phyloP scores from a whole-genome alignment of 1,140 invertebrate genomes.

The Aphelenchoides fujianensis region DNA sequence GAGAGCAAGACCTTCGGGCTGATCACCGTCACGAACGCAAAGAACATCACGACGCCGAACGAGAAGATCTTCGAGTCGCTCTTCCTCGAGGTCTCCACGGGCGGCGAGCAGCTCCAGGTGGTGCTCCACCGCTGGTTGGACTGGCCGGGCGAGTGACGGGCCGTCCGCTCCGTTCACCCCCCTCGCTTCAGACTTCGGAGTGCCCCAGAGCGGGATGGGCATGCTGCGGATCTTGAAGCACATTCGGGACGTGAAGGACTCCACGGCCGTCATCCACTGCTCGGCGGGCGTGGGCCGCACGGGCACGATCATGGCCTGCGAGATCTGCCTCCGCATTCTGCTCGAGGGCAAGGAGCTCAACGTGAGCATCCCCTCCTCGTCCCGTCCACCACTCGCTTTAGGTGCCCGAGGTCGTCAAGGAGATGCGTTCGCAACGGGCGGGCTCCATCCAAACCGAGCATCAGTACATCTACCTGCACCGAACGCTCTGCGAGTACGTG shows the following conservation, averaged over 20 bases:
- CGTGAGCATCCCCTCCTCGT: neutral
- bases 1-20: conserved; percentile 19
- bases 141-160: conserved; percentile 13
- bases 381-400: neutral
- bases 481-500: conserved; percentile 26
- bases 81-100: neutral
- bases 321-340: neutral
- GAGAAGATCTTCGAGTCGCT: conserved; percentile 12
- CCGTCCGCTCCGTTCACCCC: neutral
- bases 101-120: neutral
- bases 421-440: conserved; percentile 17
- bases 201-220: conserved; percentile 27
- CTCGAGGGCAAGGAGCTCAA: conserved; percentile 15
- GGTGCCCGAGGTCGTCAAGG: conserved; percentile 26
- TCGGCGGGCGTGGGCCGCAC: conserved; percentile 29
- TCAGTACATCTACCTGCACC: conserved; percentile 31
- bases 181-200: conserved; percentile 27
- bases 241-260: conserved; percentile 21
- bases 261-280: conserved; percentile 22
- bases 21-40: conserved; percentile 20
- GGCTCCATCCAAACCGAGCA: conserved; percentile 22
- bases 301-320: conserved; percentile 24
- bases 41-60: neutral
- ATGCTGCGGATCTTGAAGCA: conserved; percentile 15
- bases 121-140: conserved; percentile 11